Evolutionary conservation across 2,113 vertebrate genomes (phyloP).

Genomic region (Steatornis caripensis): DNA sequence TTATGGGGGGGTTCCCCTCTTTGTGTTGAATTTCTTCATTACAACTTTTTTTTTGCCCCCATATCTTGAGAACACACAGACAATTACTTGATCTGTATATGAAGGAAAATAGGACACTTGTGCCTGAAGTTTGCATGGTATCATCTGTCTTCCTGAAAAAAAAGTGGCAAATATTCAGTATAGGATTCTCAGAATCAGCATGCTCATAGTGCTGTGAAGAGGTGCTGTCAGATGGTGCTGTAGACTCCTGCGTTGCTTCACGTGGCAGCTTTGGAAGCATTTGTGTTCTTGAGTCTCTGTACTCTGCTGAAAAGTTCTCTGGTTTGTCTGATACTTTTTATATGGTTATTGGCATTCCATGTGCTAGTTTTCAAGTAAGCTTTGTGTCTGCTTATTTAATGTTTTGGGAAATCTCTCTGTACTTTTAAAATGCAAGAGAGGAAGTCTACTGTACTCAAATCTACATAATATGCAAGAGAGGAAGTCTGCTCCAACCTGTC

Average conservation of each 20-base stretch:
- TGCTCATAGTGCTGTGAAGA: background rate
- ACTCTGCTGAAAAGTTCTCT: background rate
- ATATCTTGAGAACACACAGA: background rate
- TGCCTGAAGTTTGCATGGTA: background rate
- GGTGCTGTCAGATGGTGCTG: background rate
- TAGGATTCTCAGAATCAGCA: background rate
- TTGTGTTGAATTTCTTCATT: background rate
- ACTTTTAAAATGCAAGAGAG: background rate
- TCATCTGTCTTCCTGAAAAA: background rate
- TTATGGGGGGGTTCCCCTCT: fast-evolving
- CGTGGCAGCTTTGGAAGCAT: background rate
- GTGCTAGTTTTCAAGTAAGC: background rate
- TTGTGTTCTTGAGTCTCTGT: background rate
- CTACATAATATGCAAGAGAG: background rate
- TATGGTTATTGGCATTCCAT: background rate
- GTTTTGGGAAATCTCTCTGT: background rate
- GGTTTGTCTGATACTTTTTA: background rate
- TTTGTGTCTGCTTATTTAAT: background rate
- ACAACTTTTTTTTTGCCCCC: background rate
- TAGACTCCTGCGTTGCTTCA: background rate
- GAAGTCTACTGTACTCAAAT: background rate
- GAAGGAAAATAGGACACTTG: background rate
- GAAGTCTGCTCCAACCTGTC: background rate
- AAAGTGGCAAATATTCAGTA: background rate
- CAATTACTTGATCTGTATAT: background rate